Percentiles rank a stretch among this genome's conserved stretches.
These are phyloP conservation scores for Parus major DNA, from an alignment of 2,113 vertebrate species.

Conservation along the genomic window DNA sequence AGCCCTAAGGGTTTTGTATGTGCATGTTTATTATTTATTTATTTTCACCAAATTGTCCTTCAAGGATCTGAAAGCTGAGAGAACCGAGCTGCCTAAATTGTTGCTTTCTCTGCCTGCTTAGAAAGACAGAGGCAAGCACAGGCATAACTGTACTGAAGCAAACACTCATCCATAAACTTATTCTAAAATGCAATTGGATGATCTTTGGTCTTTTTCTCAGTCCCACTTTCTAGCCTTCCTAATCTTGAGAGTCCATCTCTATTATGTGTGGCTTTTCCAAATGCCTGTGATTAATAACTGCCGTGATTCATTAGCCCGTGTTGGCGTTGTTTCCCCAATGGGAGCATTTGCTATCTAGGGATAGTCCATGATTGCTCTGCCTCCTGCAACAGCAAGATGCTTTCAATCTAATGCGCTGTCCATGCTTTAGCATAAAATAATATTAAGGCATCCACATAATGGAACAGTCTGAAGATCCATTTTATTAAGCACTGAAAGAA, in stretches of 20 bases:
- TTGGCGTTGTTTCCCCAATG: slow-evolving; percentile 51
- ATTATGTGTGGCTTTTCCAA: not conserved
- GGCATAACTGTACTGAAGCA: not conserved
- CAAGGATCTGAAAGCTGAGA: not conserved
- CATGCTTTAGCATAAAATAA: slow-evolving; percentile 67
- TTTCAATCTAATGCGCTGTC: slow-evolving; percentile 51
- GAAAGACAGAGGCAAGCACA: not conserved
- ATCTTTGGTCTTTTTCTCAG: not conserved
- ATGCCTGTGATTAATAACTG: slow-evolving; percentile 34
- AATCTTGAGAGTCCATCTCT: slow-evolving; percentile 1
- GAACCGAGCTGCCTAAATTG: not conserved
- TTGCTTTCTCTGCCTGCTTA: not conserved
- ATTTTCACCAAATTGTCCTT: slow-evolving; percentile 12
- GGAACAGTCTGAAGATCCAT: slow-evolving; percentile 49
- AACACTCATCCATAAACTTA: not conserved
- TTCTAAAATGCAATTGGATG: not conserved
- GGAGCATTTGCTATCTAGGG: slow-evolving; percentile 49
- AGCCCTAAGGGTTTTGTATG: not conserved
- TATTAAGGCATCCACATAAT: slow-evolving; percentile 66
- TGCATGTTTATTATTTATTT: slow-evolving; percentile 16
- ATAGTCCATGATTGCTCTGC: slow-evolving; percentile 48
- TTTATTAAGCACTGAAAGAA: slow-evolving; percentile 56
- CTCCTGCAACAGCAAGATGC: slow-evolving; percentile 40
- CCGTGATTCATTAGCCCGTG: slow-evolving; percentile 56
- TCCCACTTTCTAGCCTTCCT: not conserved